Percentiles rank a stretch among this genome's conserved stretches.
phyloP scores from a whole-genome alignment of 2,888 invertebrate genomes.

The Eustalomyia histrio region DNA sequence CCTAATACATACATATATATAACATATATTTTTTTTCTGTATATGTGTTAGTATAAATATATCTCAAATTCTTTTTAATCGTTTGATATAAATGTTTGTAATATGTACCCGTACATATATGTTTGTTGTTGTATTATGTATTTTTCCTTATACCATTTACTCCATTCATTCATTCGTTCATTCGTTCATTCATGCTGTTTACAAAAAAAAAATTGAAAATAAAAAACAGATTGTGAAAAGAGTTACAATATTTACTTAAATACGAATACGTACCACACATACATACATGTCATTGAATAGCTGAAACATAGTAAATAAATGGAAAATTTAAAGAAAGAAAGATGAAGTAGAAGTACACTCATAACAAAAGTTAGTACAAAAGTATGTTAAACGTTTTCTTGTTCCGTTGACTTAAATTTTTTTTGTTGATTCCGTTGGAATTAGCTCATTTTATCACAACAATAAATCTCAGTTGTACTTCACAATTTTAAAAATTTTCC shows the following conservation, averaged over 20 bases:
- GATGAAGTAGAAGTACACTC: background rate
- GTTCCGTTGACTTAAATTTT: no score
- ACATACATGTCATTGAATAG: slow-evolving; percentile 59
- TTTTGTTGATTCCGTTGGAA: no score
- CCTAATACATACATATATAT: background rate
- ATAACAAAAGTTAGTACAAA: slow-evolving; percentile 2
- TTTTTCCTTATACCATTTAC: slow-evolving; percentile 12
- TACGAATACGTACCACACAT: slow-evolving; percentile 40
- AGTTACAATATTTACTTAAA: slow-evolving; percentile 64
- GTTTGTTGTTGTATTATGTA: slow-evolving; percentile 4
- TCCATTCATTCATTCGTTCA: slow-evolving; percentile 53
- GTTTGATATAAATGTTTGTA: slow-evolving; percentile 57
- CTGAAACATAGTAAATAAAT: slow-evolving; percentile 56
- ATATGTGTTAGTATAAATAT: slow-evolving; percentile 5
- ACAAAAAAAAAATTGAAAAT: slow-evolving; percentile 27
- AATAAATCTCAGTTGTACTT: no score
- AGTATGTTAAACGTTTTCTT: no score
- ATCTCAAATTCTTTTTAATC: slow-evolving; percentile 56
- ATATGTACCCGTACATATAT: slow-evolving; percentile 9
- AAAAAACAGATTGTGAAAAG: slow-evolving; percentile 43
- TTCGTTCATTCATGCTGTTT: slow-evolving; percentile 55
- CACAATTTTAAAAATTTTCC: no score
- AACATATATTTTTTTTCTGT: background rate
- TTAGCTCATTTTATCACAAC: no score
- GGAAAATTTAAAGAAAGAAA: slow-evolving; percentile 37